Conservation (phyloP, 2,888 invertebrate genomes). For the Hirtodrosophila histrioides region DNA sequence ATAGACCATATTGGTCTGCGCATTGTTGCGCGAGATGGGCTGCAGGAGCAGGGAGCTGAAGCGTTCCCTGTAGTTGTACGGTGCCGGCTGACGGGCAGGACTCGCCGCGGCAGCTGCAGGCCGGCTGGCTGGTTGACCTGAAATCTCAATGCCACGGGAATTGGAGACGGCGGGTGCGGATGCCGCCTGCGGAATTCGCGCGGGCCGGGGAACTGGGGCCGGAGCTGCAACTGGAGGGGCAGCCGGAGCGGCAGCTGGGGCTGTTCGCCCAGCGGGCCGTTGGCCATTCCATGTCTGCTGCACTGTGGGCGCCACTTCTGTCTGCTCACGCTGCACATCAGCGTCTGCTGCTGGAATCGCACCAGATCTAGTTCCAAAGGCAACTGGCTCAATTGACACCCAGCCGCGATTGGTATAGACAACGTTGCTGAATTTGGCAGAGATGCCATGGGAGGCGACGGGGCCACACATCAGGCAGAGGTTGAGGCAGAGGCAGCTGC, state of each 20-base stretch:
- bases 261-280: neutral
- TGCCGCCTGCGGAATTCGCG: too few relatives aligned
- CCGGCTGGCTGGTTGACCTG: neutral
- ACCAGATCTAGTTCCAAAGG: slow-evolving; percentile 1
- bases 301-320: neutral
- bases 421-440: neutral
- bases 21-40: slow-evolving; percentile 39
- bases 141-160: too few relatives aligned
- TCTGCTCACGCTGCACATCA: slow-evolving; percentile 20
- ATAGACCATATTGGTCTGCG: slow-evolving; percentile 66
- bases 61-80: slow-evolving; percentile 47
- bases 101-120: slow-evolving; percentile 3
- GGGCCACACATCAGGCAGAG: slow-evolving; percentile 18
- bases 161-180: too few relatives aligned
- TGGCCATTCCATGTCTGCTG: slow-evolving; percentile 17
- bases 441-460: neutral
- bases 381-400: neutral
- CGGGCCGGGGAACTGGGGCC: neutral
- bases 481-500: slow-evolving; percentile 21
- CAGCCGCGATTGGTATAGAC: neutral
- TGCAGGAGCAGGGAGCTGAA: slow-evolving; percentile 69
- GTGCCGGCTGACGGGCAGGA: slow-evolving; percentile 42
- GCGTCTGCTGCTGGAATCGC: neutral
- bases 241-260: neutral
- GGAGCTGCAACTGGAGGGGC: neutral